Evolutionary conservation across 2,888 invertebrate species (phyloP), one percentile per base, ranked within the genome.

Genomic region (Acanthosepion esculentum): DNA sequence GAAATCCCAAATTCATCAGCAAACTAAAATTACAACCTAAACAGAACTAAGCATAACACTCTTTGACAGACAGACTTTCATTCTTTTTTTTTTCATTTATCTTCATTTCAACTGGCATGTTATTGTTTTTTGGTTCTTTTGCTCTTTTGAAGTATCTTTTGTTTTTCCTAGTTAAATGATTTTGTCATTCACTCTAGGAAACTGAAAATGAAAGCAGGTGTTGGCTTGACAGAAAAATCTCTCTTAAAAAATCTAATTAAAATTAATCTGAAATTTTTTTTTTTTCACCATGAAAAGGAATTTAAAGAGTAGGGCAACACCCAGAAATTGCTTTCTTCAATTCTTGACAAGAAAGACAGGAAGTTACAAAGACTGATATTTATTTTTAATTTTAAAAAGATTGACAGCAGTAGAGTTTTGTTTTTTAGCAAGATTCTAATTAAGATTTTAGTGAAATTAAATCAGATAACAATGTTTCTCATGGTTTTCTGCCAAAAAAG

Each of bases 191-290:
- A 33, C n/a, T 78, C 12, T 20, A 78, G n/a, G 78, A 15, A 78
- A 78, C 0, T 15, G 78, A 78, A 78, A 78, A 33, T 15, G 78
- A 78, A 78, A 78, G 78, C 78, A 78, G 78, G 78, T 78, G 78
- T 78, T 78, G 78, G n/a, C n/a, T 18, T 78, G 78, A 78, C 78
- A 78, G 33, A 78, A 78, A 78, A 78, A 33, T 78, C n/a, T 78
- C n/a, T 78, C n/a, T 78, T 78, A 78, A 78, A 78, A 78, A 78
- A 78, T 78, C 78, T 78, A 78, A 78, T 78, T 78, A 78, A 78
- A 78, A 78, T 78, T n/a, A 78, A 78, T 33, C 33, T 78, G 18
- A 33, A 78, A 33, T n/a, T 78, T 8, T 33, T 78, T 33, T 78
- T 78, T 26, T 26, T 78, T 78, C 10, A 29, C 78, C 18, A 78